A percentile compares a stretch with the other conserved stretches of the same genome.
These are phyloP conservation scores for Agriopis marginaria DNA, from an alignment of 2,888 invertebrate genomes.

Conservation along the genomic window DNA sequence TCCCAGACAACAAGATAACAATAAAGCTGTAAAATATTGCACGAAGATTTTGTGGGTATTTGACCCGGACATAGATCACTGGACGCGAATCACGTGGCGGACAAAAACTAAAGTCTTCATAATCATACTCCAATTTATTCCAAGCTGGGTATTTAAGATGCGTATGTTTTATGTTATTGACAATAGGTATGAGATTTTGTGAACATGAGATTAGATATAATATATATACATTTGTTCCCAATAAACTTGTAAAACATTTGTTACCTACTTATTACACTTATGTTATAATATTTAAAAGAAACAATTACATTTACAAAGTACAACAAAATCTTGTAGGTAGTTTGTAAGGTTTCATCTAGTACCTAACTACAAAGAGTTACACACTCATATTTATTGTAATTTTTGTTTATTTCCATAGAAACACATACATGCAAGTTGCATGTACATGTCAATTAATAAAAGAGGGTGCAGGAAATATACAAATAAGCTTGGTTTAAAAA, in stretches of 20 bases:
- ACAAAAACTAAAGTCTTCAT: slow-evolving; percentile 56
- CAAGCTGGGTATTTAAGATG: slow-evolving; percentile 14
- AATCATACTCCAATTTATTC: slow-evolving; percentile 44
- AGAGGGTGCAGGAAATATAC: too few species aligned
- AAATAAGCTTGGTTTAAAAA: too few species aligned
- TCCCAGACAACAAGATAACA: slow-evolving; percentile 16
- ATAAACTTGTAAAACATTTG: too few species aligned
- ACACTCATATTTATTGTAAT: neutral
- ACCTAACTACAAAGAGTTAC: too few species aligned
- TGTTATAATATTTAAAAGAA: too few species aligned
- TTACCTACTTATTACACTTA: too few species aligned
- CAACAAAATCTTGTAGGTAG: too few species aligned
- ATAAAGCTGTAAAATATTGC: slow-evolving; percentile 45
- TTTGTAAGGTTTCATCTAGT: too few species aligned
- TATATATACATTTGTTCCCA: too few species aligned
- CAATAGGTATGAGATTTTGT: slow-evolving; percentile 7
- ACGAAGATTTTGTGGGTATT: slow-evolving; percentile 56
- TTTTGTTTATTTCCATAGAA: neutral
- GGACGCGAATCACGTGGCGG: slow-evolving; percentile 64
- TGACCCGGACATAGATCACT: slow-evolving; percentile 70
- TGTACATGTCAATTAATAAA: too few species aligned
- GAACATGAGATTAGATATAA: too few species aligned
- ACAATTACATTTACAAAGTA: too few species aligned
- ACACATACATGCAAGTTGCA: neutral
- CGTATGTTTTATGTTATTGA: slow-evolving; percentile 10